These are phyloP conservation scores for Diachasmimorpha longicaudata DNA, from an alignment of 1,140 invertebrate genomes.

Conservation along the genomic window DNA sequence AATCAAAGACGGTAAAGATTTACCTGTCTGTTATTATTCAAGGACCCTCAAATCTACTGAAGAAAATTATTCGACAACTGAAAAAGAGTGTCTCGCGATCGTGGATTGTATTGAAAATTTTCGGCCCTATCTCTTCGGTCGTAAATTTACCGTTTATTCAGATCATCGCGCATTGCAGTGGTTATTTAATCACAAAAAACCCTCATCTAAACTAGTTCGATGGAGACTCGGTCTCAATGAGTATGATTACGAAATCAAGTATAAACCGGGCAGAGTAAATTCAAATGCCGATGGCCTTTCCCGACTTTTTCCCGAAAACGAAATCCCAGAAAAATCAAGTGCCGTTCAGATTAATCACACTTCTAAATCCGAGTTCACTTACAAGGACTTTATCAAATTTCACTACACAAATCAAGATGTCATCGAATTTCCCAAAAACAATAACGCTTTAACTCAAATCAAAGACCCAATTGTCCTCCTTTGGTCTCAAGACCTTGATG, in stretches of 20 bases:
- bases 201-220: constrained; percentile 47
- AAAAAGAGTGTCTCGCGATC: constrained; percentile 42
- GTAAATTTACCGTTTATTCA: constrained; percentile 12
- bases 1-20: constrained; percentile 22
- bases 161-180: constrained; percentile 53
- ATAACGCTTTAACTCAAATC: constrained; percentile 36
- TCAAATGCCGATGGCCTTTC: constrained; percentile 51
- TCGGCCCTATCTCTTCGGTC: constrained; percentile 15
- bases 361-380: constrained; percentile 17
- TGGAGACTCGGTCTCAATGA: constrained; percentile 54
- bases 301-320: constrained; percentile 10
- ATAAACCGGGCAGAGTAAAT: constrained; percentile 51
- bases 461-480: constrained; percentile 37
- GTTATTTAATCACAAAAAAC: constrained; percentile 55
- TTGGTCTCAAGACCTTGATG: constrained; percentile 40
- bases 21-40: constrained; percentile 32
- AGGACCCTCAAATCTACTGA: constrained; percentile 40
- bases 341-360: not conserved
- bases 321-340: not conserved
- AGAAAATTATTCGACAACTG: constrained; percentile 40
- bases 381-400: constrained; percentile 42
- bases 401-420: constrained; percentile 38
- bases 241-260: constrained; percentile 56
- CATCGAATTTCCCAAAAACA: constrained; percentile 23
- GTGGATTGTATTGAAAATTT: constrained; percentile 10